These are phyloP conservation scores for Eublepharis macularius DNA, from an alignment of 2,113 vertebrate species.

Conservation along the genomic window DNA sequence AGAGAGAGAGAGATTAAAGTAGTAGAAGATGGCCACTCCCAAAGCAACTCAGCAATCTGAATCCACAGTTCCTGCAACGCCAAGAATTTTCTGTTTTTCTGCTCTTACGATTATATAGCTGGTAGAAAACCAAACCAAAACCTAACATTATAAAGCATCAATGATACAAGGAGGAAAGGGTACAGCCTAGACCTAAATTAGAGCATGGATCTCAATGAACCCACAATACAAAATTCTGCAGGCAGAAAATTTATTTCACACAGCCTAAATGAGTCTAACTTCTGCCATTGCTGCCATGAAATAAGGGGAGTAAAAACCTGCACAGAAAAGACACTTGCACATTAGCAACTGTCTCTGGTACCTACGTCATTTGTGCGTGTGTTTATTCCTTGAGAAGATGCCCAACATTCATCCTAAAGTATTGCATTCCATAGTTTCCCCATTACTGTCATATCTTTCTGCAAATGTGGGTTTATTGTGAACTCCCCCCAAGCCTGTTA, in stretches of 20 bases:
- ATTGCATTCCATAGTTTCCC: not conserved
- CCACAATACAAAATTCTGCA: not conserved
- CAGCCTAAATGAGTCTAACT: not conserved
- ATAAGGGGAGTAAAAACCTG: no score
- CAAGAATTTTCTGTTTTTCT: slow-evolving; percentile 3
- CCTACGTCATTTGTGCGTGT: not conserved
- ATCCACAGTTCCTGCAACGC: slow-evolving; percentile 15
- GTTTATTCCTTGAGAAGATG: not conserved
- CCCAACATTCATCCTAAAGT: not conserved
- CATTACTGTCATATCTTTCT: not conserved
- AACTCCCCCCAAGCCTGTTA: not conserved
- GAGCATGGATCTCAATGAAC: not conserved
- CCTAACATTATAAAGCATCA: not conserved
- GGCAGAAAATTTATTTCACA: not conserved
- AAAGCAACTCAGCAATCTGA: slow-evolving; percentile 30
- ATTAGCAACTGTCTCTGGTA: not conserved
- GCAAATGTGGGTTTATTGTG: not conserved
- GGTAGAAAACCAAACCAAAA: slow-evolving; percentile 4
- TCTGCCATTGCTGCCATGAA: not conserved
- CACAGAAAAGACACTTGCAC: not conserved
- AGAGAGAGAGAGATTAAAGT: slow-evolving; percentile 16
- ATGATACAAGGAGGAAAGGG: not conserved
- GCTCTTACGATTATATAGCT: slow-evolving; percentile 5
- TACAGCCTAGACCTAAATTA: not conserved
- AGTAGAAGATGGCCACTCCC: slow-evolving; percentile 1